Evolutionary conservation across 2,888 invertebrate species (phyloP).

Genomic region (Tryphoninae sp.): DNA sequence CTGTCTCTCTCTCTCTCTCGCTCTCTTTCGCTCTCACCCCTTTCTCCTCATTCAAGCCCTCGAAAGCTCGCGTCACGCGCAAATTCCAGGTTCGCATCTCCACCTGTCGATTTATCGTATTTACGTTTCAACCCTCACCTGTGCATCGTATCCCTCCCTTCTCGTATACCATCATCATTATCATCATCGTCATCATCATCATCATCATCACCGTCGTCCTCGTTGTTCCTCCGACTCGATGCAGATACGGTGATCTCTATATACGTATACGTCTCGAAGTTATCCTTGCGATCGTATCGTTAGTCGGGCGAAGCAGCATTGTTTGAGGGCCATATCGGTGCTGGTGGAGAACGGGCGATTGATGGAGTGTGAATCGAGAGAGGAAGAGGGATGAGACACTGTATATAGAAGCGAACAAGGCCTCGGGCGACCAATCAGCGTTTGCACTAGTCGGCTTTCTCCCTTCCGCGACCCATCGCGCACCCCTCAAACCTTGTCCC

Average conservation of each 20-base stretch:
- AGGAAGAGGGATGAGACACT: slow-evolving; percentile 40
- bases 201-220: not conserved
- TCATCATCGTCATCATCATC: not conserved
- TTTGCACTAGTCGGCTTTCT: slow-evolving; percentile 69
- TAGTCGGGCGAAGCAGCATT: slow-evolving; percentile 73
- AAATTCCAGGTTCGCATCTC: not conserved
- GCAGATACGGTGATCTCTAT: slow-evolving; percentile 51
- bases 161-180: not conserved
- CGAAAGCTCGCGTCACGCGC: not conserved
- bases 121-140: no score
- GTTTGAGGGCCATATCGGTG: slow-evolving; percentile 74
- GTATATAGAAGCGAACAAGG: slow-evolving; percentile 56
- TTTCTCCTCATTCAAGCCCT: not conserved
- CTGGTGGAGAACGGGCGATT: slow-evolving; percentile 60
- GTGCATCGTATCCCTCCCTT: not conserved
- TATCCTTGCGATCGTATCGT: slow-evolving; percentile 77
- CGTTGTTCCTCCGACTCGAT: slow-evolving; percentile 24
- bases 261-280: slow-evolving; percentile 72
- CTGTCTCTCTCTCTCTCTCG: not conserved
- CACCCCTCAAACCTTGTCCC: slow-evolving; percentile 34
- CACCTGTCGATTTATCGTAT: not conserved
- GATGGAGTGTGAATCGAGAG: slow-evolving; percentile 52
- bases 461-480: slow-evolving; percentile 1
- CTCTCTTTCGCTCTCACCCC: not conserved
- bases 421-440: slow-evolving; percentile 78